Evolutionary conservation across 2,888 invertebrate species (phyloP).

Genomic region (Loripinus fragilis): DNA sequence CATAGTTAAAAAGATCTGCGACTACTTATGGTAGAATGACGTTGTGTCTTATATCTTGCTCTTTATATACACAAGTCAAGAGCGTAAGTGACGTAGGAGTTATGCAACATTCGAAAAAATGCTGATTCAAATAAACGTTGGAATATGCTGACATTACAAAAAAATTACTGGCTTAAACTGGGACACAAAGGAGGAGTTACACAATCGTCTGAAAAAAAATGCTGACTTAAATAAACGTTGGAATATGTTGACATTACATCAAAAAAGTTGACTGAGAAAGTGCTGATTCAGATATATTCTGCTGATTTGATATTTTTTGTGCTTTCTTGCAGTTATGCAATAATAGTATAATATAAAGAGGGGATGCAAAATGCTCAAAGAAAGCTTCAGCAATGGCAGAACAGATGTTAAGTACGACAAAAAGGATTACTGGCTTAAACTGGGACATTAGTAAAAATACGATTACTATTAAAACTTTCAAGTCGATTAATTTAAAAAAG

Average conservation of each 20-base stretch:
- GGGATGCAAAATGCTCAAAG: background rate
- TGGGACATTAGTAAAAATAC: background rate
- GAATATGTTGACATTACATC: background rate
- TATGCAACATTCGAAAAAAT: background rate
- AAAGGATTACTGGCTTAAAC: background rate
- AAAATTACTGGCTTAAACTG: background rate
- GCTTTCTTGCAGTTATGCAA: background rate
- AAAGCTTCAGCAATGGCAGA: slow-evolving; percentile 1
- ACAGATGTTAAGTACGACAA: background rate
- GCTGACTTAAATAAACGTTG: background rate
- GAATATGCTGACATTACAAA: background rate
- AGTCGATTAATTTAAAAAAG: background rate
- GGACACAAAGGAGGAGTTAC: background rate
- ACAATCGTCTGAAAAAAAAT: background rate
- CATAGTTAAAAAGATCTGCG: background rate
- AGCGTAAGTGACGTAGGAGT: background rate
- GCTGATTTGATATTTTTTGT: background rate
- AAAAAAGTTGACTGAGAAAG: background rate
- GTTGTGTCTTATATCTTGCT: background rate
- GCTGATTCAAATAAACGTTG: background rate
- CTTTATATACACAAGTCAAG: background rate
- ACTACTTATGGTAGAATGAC: background rate
- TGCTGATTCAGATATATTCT: background rate
- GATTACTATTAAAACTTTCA: background rate
- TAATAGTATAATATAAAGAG: background rate